Evolutionary conservation across 2,888 invertebrate species (phyloP).

Genomic region (Agrypnus murinus): DNA sequence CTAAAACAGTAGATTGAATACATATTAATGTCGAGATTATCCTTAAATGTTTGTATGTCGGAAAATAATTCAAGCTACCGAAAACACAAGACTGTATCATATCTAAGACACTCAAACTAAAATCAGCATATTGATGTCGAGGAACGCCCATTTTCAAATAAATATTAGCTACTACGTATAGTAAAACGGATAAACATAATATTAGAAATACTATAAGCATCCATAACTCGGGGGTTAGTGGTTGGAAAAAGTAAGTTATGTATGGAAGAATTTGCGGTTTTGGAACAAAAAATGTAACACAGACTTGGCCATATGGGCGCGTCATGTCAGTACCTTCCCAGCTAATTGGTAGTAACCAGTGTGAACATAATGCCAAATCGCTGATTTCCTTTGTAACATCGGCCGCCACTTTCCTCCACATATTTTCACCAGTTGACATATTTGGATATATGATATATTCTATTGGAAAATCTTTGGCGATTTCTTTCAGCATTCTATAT

Average conservation of each 20-base stretch:
- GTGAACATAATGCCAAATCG: not conserved
- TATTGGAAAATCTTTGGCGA: not conserved
- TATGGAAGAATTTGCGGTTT: constrained; percentile 35
- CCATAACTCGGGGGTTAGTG: constrained; percentile 22
- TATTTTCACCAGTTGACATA: not conserved
- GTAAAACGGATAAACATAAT: not conserved
- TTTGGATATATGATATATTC: not conserved
- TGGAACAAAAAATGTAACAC: constrained; percentile 53
- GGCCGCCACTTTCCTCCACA: not conserved
- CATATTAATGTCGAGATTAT: constrained; percentile 25
- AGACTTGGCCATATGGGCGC: constrained; percentile 46
- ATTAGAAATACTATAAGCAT: not conserved
- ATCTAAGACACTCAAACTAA: not conserved
- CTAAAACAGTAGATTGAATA: constrained; percentile 25
- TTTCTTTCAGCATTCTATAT: not conserved
- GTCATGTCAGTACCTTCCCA: not conserved
- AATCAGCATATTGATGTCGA: not conserved
- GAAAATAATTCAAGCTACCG: not conserved
- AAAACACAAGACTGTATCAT: not conserved
- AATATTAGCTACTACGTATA: not conserved
- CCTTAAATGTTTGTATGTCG: not conserved
- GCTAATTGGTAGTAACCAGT: not conserved
- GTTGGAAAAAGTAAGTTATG: constrained; percentile 29
- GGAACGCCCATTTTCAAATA: not conserved
- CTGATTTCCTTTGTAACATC: not conserved